Evolutionary conservation across 2,113 vertebrate species (phyloP).

Genomic region (Motacilla tschutschensis): DNA sequence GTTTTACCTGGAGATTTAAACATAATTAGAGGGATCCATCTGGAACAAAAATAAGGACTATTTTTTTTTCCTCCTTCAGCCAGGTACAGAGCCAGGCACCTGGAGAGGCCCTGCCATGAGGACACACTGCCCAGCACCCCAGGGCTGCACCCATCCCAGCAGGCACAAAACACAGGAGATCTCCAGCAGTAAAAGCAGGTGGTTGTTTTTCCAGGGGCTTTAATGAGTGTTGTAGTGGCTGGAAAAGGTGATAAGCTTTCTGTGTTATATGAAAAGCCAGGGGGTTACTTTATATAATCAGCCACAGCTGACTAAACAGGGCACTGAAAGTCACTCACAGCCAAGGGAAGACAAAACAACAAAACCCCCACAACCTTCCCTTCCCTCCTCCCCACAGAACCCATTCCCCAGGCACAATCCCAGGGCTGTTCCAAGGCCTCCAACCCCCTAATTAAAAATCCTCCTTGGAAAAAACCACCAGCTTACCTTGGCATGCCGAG

Average conservation of each 20-base stretch:
- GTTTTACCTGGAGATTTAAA: background rate
- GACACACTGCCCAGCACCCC: background rate
- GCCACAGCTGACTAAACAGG: slow-evolving; percentile 53
- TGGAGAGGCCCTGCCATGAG: fast-evolving
- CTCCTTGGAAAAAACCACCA: background rate
- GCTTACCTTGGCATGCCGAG: fast-evolving
- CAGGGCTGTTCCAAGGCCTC: background rate
- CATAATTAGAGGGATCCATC: background rate
- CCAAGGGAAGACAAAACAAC: background rate
- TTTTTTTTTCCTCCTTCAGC: background rate
- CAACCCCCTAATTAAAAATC: background rate
- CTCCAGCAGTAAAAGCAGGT: background rate
- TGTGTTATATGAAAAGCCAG: slow-evolving; percentile 13
- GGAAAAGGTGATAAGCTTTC: slow-evolving; percentile 41
- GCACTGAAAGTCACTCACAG: background rate
- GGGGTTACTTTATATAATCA: slow-evolving; percentile 18
- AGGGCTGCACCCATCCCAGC: background rate
- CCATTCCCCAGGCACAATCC: background rate
- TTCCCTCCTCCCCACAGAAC: background rate
- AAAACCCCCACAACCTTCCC: background rate
- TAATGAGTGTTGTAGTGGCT: slow-evolving; percentile 27
- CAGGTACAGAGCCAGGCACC: background rate
- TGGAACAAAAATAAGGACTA: background rate
- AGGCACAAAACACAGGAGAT: background rate
- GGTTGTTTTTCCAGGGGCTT: background rate